These are phyloP conservation scores for Melanitta fusca DNA, from an alignment of 2,797 vertebrate species.

Conservation along the genomic window DNA sequence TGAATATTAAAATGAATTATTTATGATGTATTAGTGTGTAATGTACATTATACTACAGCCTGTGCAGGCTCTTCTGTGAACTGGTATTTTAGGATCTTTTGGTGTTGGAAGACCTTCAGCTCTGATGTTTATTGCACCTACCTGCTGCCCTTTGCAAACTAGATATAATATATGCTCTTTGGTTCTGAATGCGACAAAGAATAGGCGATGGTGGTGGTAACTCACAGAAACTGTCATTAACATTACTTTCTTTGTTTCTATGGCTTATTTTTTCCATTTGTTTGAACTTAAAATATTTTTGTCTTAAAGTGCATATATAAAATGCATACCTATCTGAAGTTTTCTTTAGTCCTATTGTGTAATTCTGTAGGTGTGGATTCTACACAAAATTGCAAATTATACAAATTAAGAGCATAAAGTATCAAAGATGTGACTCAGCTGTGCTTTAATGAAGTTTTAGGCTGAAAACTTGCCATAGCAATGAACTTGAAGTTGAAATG, in stretches of 20 bases:
- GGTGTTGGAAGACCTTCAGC: not conserved
- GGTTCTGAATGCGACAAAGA: not conserved
- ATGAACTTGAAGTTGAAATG: not conserved
- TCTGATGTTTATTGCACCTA: not conserved
- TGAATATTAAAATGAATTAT: not conserved
- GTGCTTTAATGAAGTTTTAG: not conserved
- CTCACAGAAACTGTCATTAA: not conserved
- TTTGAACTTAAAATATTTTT: not conserved
- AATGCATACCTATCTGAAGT: not conserved
- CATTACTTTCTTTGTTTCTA: not conserved
- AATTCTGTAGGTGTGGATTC: not conserved
- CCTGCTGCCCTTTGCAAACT: not conserved
- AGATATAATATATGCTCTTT: not conserved
- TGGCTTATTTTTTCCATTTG: not conserved
- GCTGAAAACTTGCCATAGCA: not conserved
- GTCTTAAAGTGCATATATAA: not conserved
- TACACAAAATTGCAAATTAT: not conserved
- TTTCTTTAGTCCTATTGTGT: not conserved
- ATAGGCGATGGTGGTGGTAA: not conserved
- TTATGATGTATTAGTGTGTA: not conserved
- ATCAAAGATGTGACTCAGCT: not conserved
- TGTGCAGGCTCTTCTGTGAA: not conserved
- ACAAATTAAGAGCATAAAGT: not conserved
- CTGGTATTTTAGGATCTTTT: not conserved
- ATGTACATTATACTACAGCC: not conserved